Base-by-base conservation (phyloP, 2,797 vertebrate species). In the Galagoides demidoff region DNA sequence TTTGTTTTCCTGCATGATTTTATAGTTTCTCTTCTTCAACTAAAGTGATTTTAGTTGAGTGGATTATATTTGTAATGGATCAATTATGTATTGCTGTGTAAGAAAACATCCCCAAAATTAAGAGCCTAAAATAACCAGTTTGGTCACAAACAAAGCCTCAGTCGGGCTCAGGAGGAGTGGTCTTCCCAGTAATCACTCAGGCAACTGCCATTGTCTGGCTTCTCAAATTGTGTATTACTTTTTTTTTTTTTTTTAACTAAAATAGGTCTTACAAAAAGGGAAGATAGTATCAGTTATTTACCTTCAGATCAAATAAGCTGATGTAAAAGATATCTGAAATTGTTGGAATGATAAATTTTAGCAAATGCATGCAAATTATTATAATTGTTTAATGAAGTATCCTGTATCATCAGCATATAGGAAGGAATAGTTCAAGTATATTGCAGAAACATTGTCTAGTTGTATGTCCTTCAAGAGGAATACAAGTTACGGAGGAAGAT, bases 201-300 rank as follows among this genome's bases (percentile, higher is more conserved):
- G 1, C 16, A 82, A 2, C 37, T 55, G 4, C 1, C 5, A 14
- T 43, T 64, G 8, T 4, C 59, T n/a, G 12, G 11, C n/a, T 64
- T 27, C 27, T 29, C 9, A 39, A 0, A 16, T 52, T 52, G 49
- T 4, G 49, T 52, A 52, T 52, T 52, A 52, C 14, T 45, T 49
- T 49, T 13, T 49, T 49, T 52, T 52, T 85, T 52, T 55, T 85
- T 52, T 55, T 83, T 29, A 5, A 34, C 39, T 43, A 61, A 82
- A 52, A 74, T 63, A 82, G 90, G 22, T 78, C 43, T 43, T 92
- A 39, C 8, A 20, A 52, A 85, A 95, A 68, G 45, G 20, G n/a
- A 74, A 74, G 77, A 34, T 78, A 31, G 4, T 71, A 68, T 90
- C n/a, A 29, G 43, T 92, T 94, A 29, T 94, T 95, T 81, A 87